Percentiles rank a stretch among this genome's conserved stretches.
Evolutionary conservation across 1,140 invertebrate genomes (phyloP).

Genomic region (Heliconius himera): DNA sequence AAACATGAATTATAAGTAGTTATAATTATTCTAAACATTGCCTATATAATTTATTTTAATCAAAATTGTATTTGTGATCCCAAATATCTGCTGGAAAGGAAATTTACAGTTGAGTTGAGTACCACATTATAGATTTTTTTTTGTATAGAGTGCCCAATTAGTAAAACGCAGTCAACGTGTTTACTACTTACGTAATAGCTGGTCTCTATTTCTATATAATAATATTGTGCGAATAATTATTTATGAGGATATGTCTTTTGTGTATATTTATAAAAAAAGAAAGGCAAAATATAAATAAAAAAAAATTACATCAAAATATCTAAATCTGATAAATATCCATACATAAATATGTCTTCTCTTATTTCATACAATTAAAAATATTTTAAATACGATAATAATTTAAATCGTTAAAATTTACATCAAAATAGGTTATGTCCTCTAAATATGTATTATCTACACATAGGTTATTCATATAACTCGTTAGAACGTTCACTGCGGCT

Average conservation of each 20-base stretch:
- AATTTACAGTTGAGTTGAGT: background rate
- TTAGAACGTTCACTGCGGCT: background rate
- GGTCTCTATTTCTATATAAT: background rate
- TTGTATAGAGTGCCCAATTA: background rate
- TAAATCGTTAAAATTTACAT: conserved; percentile 6
- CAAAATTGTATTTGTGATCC: background rate
- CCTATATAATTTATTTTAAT: background rate
- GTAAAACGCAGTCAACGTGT: background rate
- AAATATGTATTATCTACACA: background rate
- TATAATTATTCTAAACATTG: background rate
- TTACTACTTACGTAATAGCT: background rate
- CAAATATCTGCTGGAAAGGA: conserved; percentile 6
- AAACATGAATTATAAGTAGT: background rate
- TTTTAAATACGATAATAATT: background rate
- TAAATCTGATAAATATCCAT: background rate
- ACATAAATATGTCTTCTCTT: conserved; percentile 2
- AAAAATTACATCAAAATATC: background rate
- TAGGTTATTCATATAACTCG: background rate
- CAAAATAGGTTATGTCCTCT: conserved; percentile 1
- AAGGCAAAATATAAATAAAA: background rate
- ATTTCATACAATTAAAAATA: background rate
- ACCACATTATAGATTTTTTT: background rate
- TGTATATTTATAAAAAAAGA: conserved; percentile 2
- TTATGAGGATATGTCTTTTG: background rate
- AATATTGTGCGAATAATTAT: background rate